phyloP scores from a whole-genome alignment of 2,113 vertebrate species.

The Oryzias javanicus region DNA sequence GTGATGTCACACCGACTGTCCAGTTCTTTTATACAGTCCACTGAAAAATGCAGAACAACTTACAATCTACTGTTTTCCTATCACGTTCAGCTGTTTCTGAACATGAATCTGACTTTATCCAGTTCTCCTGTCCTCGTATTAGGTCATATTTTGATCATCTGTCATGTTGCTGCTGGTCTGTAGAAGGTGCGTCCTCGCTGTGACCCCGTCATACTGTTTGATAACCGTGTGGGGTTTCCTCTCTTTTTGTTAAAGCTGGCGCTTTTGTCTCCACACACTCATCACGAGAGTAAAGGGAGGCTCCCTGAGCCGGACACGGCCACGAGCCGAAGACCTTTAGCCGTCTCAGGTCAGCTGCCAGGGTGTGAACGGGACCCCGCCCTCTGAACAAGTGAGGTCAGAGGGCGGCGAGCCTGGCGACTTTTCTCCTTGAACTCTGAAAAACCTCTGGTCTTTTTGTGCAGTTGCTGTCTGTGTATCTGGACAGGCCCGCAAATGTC shows the following conservation, averaged over 20 bases:
- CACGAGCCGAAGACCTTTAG: slow-evolving; percentile 51
- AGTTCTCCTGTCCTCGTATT: no score
- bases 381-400: slow-evolving; percentile 58
- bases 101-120: no score
- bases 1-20: not conserved
- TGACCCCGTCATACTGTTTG: slow-evolving; percentile 24
- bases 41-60: not conserved
- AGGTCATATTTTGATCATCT: no score
- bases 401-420: slow-evolving; percentile 47
- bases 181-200: slow-evolving; percentile 2
- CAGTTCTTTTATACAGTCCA: not conserved
- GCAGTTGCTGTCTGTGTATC: slow-evolving; percentile 29
- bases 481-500: slow-evolving; percentile 12
- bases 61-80: not conserved
- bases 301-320: slow-evolving; percentile 14
- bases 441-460: slow-evolving; percentile 44
- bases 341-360: slow-evolving; percentile 41
- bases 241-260: slow-evolving; percentile 21
- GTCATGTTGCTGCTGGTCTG: no score
- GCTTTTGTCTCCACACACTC: slow-evolving; percentile 17
- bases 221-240: slow-evolving; percentile 25
- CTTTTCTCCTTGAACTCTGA: slow-evolving; percentile 58
- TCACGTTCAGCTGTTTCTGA: not conserved
- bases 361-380: slow-evolving; percentile 63
- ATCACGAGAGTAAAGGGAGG: slow-evolving; percentile 24